phyloP scores from a whole-genome alignment of 2,888 invertebrate species.

The Cylloceria caligata region DNA sequence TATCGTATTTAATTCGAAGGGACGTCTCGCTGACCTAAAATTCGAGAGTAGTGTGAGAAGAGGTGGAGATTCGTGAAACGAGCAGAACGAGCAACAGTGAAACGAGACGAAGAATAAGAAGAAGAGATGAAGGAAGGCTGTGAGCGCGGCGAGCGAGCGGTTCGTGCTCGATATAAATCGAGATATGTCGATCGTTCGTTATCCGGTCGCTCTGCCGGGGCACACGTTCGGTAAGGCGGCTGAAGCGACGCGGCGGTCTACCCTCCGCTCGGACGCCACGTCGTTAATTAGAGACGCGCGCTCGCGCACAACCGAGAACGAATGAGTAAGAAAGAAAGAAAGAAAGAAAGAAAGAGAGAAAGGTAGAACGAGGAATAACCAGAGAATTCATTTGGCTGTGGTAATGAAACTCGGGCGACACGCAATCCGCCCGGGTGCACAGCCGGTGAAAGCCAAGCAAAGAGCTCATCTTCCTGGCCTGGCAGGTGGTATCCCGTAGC shows the following conservation, averaged over 20 bases:
- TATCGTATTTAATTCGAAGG: constrained; percentile 69
- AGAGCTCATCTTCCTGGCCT: constrained; percentile 61
- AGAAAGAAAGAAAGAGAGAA: no score
- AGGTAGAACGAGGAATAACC: constrained; percentile 64
- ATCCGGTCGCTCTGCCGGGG: constrained; percentile 59
- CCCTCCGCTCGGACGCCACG: constrained; percentile 69
- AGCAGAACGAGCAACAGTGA: constrained; percentile 33
- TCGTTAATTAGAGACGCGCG: constrained; percentile 77
- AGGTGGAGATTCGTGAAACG: constrained; percentile 52
- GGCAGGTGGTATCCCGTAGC: constrained; percentile 64
- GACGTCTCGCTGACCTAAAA: constrained; percentile 71
- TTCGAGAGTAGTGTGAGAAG: constrained; percentile 58
- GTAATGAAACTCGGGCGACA: constrained; percentile 79
- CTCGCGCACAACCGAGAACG: constrained; percentile 59
- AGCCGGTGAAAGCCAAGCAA: constrained; percentile 37
- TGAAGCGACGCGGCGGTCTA: constrained; percentile 58
- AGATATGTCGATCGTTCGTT: constrained; percentile 73
- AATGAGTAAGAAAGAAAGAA: constrained; percentile 9
- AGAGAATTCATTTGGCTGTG: constrained; percentile 75
- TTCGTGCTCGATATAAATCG: constrained; percentile 71
- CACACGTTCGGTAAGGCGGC: constrained; percentile 53
- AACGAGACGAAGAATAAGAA: constrained; percentile 22
- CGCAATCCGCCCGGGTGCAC: constrained; percentile 68
- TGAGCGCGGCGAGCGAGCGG: constrained; percentile 55
- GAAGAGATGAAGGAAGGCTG: not conserved